These are phyloP conservation scores for Calonectris borealis DNA, from an alignment of 2,113 vertebrate species.

Conservation along the genomic window DNA sequence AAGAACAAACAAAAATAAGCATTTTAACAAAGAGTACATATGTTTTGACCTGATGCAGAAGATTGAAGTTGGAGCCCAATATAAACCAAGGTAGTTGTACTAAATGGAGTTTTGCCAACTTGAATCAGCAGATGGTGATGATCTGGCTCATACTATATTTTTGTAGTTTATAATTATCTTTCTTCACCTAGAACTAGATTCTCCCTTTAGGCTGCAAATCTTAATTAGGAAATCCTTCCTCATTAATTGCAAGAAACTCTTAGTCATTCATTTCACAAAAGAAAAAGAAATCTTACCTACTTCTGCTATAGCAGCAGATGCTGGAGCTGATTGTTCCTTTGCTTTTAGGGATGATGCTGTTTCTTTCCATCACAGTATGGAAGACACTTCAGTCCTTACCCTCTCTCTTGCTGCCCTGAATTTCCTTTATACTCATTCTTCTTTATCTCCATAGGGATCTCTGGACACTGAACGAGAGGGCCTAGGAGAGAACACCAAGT, in stretches of 20 bases:
- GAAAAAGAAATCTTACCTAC: conserved; percentile 43
- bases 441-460: neutral
- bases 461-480: neutral
- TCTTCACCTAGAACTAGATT: conserved; percentile 31
- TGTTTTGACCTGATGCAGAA: neutral
- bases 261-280: neutral
- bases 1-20: conserved; percentile 3
- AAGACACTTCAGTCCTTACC: neutral
- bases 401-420: neutral
- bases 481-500: neutral
- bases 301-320: neutral
- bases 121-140: conserved; percentile 40
- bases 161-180: conserved; percentile 38
- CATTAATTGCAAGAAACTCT: neutral
- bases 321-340: neutral
- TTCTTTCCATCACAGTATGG: neutral
- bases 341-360: neutral
- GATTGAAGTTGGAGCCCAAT: neutral
- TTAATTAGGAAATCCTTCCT: conserved; percentile 36
- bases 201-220: conserved; percentile 34
- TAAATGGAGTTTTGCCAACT: conserved; percentile 14
- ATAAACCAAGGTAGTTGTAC: conserved; percentile 11
- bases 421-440: neutral
- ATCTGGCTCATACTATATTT: conserved; percentile 2
- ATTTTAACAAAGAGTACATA: neutral